Evolutionary conservation across 2,797 vertebrate genomes (phyloP).

Genomic region (Rhinichthys osculus): DNA sequence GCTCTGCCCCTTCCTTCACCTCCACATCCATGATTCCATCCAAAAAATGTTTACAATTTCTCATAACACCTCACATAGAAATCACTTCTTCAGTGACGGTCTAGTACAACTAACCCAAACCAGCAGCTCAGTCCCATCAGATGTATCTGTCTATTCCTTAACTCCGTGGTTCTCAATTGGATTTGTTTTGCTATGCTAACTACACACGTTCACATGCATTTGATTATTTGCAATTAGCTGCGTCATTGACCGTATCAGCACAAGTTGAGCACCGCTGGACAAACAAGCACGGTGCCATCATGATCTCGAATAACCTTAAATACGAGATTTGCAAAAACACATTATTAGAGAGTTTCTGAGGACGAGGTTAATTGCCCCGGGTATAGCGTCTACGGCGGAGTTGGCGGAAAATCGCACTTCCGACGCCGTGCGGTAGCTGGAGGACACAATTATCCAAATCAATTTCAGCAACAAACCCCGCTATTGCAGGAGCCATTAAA

Average conservation of each 20-base stretch:
- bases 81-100: background rate
- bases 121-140: background rate
- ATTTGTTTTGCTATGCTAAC: background rate
- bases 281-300: background rate
- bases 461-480: slow-evolving; percentile 68
- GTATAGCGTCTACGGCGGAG: slow-evolving; percentile 12
- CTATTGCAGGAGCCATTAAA: slow-evolving; percentile 73
- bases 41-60: slow-evolving; percentile 36
- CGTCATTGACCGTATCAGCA: background rate
- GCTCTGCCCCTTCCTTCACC: slow-evolving; percentile 78
- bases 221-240: slow-evolving; percentile 7
- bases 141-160: background rate
- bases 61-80: background rate
- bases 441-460: slow-evolving; percentile 71
- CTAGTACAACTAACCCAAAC: background rate
- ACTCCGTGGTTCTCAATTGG: background rate
- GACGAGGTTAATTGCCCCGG: slow-evolving; percentile 42
- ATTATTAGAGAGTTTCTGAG: slow-evolving; percentile 32
- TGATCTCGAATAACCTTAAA: background rate
- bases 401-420: slow-evolving; percentile 54
- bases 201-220: background rate
- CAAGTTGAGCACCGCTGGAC: background rate
- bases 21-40: slow-evolving; percentile 72
- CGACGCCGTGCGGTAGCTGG: slow-evolving; percentile 61
- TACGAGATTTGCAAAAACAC: slow-evolving; percentile 32